Percentiles rank a stretch among this genome's conserved stretches.
phyloP scores from a whole-genome alignment of 2,113 vertebrate species.

The Varanus komodoensis region DNA sequence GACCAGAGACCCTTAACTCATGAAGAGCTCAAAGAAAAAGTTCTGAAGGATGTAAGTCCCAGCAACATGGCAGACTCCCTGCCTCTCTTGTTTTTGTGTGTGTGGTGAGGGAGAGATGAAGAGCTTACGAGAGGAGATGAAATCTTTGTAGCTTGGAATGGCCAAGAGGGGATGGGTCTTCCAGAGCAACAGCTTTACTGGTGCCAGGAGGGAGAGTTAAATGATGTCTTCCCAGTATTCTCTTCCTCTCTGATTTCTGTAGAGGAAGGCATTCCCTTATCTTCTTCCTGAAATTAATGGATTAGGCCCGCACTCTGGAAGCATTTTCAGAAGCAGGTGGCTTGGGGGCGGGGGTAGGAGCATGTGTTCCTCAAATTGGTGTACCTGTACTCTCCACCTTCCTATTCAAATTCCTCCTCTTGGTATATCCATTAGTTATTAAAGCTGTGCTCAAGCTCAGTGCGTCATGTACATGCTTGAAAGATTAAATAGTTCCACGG shows the following conservation, averaged over 20 bases:
- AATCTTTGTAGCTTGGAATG: too few relatives aligned
- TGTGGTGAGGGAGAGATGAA: too few relatives aligned
- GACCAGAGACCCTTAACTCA: constrained; percentile 81
- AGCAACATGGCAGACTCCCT: too few relatives aligned
- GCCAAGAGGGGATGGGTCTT: not conserved
- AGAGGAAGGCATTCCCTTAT: not conserved
- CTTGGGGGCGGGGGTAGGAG: not conserved
- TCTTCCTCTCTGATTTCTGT: not conserved
- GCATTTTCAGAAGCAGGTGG: not conserved
- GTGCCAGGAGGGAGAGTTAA: not conserved
- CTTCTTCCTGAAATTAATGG: not conserved
- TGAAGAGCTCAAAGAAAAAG: constrained; percentile 76
- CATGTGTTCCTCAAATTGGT: not conserved
- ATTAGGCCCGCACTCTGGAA: not conserved
- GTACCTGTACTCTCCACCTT: not conserved
- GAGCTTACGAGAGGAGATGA: not conserved
- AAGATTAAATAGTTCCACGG: not conserved
- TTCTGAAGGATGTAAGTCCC: constrained; percentile 74
- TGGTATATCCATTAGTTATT: not conserved
- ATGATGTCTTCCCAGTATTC: not conserved
- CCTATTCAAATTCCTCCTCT: not conserved
- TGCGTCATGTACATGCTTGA: not conserved
- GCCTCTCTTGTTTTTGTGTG: not conserved
- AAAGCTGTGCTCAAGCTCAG: not conserved
- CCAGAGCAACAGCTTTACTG: not conserved